phyloP scores from a whole-genome alignment of 1,140 invertebrate species.

The Drosophila nigromelanica region DNA sequence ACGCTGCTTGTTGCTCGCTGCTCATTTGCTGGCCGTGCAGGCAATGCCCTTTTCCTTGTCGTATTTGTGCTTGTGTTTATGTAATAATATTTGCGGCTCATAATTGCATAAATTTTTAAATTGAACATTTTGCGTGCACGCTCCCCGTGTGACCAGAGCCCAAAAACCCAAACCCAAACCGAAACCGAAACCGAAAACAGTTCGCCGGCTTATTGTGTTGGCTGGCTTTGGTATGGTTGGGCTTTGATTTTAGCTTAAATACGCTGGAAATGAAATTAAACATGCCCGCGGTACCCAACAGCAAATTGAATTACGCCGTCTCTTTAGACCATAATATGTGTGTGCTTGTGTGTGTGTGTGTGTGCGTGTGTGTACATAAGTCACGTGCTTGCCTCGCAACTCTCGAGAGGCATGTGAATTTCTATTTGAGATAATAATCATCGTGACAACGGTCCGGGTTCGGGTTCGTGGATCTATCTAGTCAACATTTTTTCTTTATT shows the following conservation, averaged over 20 bases:
- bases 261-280: constrained; percentile 79
- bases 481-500: constrained; percentile 2
- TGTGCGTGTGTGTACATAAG: constrained; percentile 37
- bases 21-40: constrained; percentile 50
- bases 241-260: constrained; percentile 73
- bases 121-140: constrained; percentile 57
- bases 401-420: constrained; percentile 35
- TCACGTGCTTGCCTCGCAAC: constrained; percentile 53
- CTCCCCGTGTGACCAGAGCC: constrained; percentile 21
- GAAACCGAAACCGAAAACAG: not conserved
- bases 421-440: constrained; percentile 34
- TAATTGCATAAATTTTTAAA: constrained; percentile 83
- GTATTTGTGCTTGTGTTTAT: constrained; percentile 76
- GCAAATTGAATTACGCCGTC: constrained; percentile 70
- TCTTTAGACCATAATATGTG: constrained; percentile 21
- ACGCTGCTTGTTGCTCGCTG: constrained; percentile 12
- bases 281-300: constrained; percentile 68
- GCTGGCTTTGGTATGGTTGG: constrained; percentile 32
- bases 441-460: not conserved
- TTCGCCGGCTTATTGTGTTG: constrained; percentile 26
- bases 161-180: not conserved
- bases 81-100: constrained; percentile 82
- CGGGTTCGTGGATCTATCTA: constrained; percentile 8
- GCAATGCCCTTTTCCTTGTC: constrained; percentile 15
- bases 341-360: constrained; percentile 19